Base-by-base conservation (phyloP, 2,797 vertebrate genomes). In the Galagoides demidoff region DNA sequence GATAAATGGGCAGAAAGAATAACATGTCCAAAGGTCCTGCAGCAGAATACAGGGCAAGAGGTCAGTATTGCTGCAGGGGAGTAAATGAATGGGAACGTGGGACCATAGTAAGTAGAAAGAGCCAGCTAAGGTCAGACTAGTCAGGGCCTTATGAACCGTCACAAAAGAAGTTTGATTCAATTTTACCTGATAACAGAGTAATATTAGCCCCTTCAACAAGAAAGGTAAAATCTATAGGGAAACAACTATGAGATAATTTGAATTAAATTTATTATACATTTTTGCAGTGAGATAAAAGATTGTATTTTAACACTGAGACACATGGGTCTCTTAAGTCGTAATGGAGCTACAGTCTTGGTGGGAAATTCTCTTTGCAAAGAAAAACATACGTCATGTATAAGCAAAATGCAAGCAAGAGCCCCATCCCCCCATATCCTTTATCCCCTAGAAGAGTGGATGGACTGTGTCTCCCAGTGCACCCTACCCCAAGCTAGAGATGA, bases 221-320 rank as follows among this genome's bases (percentile, higher is more conserved):
- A 45, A 87, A 63, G 29, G 45, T 66, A 49, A n/a, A 25, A 43
- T 83, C 89, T 78, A 23, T 43, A 8, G 39, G 6, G 13, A 64
- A 57, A 64, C 52, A 76, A 16, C 49, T 11, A 27, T 23, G 45
- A 77, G n/a, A 45, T 57, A 23, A 27, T 88, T 84, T 66, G 79
- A 95, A n/a, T 4, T 77, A 7, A 64, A 85, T 89, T 64, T 92
- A 82, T 77, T 85, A 52, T 37, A 90, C 5, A 37, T 25, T 39
- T 64, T 59, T 77, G n/a, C 71, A 88, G 43, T 2, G 73, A 79
- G 37, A 61, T 55, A 82, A 93, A 78, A 52, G 29, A 93, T 59
- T 63, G 19, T 9, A 31, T 61, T 96, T 81, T 43, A 70, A 76
- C 37, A 74, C 5, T 0, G 37, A 74, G 16, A 45, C 5, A 4